Base-by-base conservation (phyloP, 2,797 vertebrate species). In the Spheniscus humboldti region DNA sequence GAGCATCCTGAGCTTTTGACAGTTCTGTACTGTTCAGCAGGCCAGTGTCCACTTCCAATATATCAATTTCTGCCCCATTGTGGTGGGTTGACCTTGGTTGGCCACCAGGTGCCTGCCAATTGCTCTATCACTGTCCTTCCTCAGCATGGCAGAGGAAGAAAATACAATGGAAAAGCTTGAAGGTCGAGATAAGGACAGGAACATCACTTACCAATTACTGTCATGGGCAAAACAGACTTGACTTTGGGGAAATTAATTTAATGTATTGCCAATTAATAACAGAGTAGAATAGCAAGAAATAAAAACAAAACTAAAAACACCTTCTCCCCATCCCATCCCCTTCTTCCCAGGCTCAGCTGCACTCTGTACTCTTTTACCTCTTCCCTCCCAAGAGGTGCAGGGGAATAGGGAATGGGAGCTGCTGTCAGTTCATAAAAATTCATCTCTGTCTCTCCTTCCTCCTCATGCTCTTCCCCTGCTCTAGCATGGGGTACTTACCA, bases 401-500 rank as follows among this genome's bases (percentile, higher is more conserved):
- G 15, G 27, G 6, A 3, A 27, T 39, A 33, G n/a, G 18, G 18
- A 63, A 48, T 25, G 17, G 30, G 20, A 48, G 6, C n/a, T 78
- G 15, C 8, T 4, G 33, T 55, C 1, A 48, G n/a, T 37, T 81
- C 9, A 30, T 48, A 68, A 20, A 11, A 28, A 6, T 47, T 72
- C 3, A 37, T 31, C 15, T 53, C n/a, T 68, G 2, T 64, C 4
- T 0, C 16, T 86, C 16, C 41, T 71, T 63, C 41, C 9, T 63
- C 30, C n/a, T 82, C 31, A 35, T 43, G 12, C 6, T 72, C 16
- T 77, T 85, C 7, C 18, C 4, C 43, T 67, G 43, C 48, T 81
- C 12, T 18, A 72, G 10, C 0, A 0, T 12, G 22, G 18, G 1
- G 0, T 52, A 30, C 20, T 77, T 53, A 30, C 31, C 12, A 27